Base-by-base conservation (phyloP, 2,888 invertebrate genomes). In the Folsomia manolachei region DNA sequence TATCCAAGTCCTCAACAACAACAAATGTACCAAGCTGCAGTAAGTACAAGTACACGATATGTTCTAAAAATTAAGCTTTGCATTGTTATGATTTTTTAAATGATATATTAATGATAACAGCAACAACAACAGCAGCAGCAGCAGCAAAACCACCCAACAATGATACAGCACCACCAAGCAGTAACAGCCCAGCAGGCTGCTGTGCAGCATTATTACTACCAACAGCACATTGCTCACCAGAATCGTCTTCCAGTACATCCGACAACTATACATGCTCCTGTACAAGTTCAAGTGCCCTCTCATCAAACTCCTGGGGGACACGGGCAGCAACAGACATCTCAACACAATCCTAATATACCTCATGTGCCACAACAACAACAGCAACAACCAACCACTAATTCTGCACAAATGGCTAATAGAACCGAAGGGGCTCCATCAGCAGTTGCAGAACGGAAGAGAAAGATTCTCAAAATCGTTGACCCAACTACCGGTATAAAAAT, bases 381-480 rank as follows among this genome's bases (percentile, higher is more conserved):
- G 64, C 75, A 72, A 21, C 51, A 72, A 21, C 75, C 75, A 26
- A 72, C 71, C 11, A 68, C 67, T 64, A 68, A 62, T 21, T 73
- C 68, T 23, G 51, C 71, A 19, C 75, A 70, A 52, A 66, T 63
- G 2, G 68, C 63, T 24, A 27, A 19, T 23, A 60, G 68, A n/a
- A 39, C 56, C 53, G 51, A 70, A 71, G 71, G 68, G 63, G 23
- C 71, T 53, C 39, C 82, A 82, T 73, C 72, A 71, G 81, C 80
- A 82, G 79, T 83, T 82, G 79, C 75, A 82, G 75, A 84, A 81
- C 81, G 72, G 83, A 83, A 71, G 81, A 82, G 72, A 73, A 78
- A 75, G 81, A 84, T 78, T 53, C 82, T 87, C 63, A 83, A 84
- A 72, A 87, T 87, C 19, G 85, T 87, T 19, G 82, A 87, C 82